These are phyloP conservation scores for Nesoenas mayeri DNA, from an alignment of 2,113 vertebrate species.

Conservation along the genomic window DNA sequence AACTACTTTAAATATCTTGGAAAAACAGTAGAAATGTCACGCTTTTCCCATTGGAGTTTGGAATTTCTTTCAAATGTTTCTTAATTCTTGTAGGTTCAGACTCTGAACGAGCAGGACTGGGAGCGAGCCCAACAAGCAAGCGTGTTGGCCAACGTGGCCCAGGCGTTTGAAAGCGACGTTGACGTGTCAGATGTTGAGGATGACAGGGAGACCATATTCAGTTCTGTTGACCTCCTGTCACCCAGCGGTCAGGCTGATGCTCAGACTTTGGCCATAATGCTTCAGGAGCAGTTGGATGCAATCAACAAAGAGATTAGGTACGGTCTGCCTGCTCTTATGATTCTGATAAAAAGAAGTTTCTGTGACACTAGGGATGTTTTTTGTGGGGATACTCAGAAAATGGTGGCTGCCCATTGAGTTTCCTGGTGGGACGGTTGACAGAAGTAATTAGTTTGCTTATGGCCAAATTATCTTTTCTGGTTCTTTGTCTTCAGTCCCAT, in stretches of 20 bases:
- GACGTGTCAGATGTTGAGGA: conserved; percentile 92
- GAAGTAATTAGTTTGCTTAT: neutral
- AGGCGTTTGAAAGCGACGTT: conserved; percentile 94
- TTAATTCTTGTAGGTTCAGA: conserved; percentile 84
- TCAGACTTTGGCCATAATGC: conserved; percentile 95
- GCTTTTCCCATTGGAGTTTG: neutral
- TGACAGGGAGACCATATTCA: conserved; percentile 90
- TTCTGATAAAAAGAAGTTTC: neutral
- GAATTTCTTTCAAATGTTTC: neutral
- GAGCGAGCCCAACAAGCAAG: conserved; percentile 96
- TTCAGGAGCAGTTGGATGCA: conserved; percentile 96
- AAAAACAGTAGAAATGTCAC: neutral
- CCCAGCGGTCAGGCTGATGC: conserved; percentile 95
- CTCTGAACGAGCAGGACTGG: conserved; percentile 97
- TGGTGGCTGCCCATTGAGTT: neutral
- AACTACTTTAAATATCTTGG: neutral
- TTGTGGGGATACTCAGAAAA: neutral
- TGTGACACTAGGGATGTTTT: neutral
- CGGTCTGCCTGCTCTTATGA: neutral
- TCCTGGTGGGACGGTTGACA: neutral
- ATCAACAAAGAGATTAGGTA: conserved; percentile 99
- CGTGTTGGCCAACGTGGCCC: conserved; percentile 93
- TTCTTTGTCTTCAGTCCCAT: neutral
- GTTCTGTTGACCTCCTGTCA: conserved; percentile 90
- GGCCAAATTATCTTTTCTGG: too few species aligned